Conservation (phyloP, 2,113 vertebrate genomes). For the Halichoerus grypus region DNA sequence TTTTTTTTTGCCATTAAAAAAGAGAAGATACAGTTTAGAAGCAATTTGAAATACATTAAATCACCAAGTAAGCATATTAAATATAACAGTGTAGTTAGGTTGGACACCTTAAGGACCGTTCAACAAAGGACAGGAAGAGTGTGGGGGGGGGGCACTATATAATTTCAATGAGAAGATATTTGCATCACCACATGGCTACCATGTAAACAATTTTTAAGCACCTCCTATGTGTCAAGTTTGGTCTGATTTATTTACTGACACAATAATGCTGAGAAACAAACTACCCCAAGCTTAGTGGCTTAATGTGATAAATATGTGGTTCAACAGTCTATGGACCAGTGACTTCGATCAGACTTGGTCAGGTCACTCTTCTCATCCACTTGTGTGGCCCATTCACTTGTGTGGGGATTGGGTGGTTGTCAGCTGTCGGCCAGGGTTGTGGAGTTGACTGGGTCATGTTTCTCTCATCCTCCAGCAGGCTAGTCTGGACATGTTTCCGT, state of each 20-base stretch:
- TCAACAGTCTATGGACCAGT: not conserved
- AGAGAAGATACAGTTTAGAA: not conserved
- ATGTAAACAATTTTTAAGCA: constrained; percentile 7
- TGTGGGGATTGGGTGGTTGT: not conserved
- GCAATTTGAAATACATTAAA: not conserved
- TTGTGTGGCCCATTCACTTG: not conserved
- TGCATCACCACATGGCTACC: not conserved
- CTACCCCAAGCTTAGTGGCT: not conserved
- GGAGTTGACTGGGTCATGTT: not conserved
- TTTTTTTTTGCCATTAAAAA: not conserved
- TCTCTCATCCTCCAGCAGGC: not conserved
- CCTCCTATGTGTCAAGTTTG: not conserved
- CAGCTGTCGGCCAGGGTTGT: not conserved
- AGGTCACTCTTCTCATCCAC: not conserved
- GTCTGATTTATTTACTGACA: not conserved
- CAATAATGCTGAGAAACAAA: not conserved
- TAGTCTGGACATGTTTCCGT: not conserved
- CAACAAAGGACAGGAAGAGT: not conserved
- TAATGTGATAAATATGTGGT: not conserved
- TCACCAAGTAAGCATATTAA: constrained; percentile 11
- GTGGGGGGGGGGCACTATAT: not conserved
- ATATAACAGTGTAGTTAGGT: not conserved
- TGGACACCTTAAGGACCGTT: not conserved
- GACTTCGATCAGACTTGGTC: not conserved
- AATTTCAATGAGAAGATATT: constrained; percentile 15